Conservation (phyloP, 2,888 invertebrate species). For the Cyclophora albipunctata region DNA sequence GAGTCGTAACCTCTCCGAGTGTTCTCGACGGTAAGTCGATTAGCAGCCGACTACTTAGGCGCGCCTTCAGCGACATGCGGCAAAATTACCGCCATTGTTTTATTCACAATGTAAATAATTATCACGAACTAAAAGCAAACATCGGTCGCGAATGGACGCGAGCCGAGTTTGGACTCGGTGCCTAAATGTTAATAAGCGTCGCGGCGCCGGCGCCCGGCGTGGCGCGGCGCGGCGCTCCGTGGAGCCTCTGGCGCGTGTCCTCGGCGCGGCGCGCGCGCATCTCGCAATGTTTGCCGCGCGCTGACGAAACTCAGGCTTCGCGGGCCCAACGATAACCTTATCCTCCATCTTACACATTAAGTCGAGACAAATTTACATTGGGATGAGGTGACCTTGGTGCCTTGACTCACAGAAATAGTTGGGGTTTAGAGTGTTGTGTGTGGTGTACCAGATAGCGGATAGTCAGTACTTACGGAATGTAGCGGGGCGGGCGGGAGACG, state of each 20-base stretch:
- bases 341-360: constrained; percentile 50
- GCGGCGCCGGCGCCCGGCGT: too few species aligned
- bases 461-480: constrained; percentile 12
- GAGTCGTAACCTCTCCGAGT: too few species aligned
- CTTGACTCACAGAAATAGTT: constrained; percentile 19
- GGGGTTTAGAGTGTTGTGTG: constrained; percentile 1
- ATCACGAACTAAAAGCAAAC: too few species aligned
- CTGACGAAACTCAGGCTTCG: constrained; percentile 21
- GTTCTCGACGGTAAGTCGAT: too few species aligned
- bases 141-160: too few species aligned
- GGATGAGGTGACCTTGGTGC: constrained; percentile 46
- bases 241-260: not conserved
- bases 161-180: too few species aligned
- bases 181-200: too few species aligned
- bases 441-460: constrained; percentile 4
- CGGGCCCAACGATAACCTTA: constrained; percentile 39
- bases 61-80: too few species aligned
- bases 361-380: constrained; percentile 53
- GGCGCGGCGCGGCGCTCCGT: not conserved
- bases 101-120: too few species aligned
- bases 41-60: too few species aligned
- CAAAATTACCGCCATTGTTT: too few species aligned
- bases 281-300: constrained; percentile 19
- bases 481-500: constrained; percentile 22
- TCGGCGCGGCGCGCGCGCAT: not conserved